Base-by-base conservation (phyloP, 2,888 invertebrate species). In the Conops quadrifasciatus region DNA sequence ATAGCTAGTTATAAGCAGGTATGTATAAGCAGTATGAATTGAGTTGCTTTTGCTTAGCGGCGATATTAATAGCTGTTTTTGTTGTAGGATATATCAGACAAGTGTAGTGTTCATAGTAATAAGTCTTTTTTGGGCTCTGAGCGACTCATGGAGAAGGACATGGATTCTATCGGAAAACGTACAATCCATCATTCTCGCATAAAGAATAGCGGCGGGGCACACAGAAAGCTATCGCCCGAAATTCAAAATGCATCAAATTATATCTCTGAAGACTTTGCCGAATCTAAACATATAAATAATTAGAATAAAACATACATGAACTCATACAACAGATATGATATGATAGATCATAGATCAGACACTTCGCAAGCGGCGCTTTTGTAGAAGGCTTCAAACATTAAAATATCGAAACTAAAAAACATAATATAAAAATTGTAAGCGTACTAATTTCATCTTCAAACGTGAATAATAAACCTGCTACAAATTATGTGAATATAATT, bases 1-100 rank as follows among this genome's bases (percentile, higher is more conserved):
- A 89, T 92, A 78, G 30, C 71, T n/a, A 71, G 71, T 28, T 71
- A 66, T 51, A 71, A 71, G 51, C 71, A 71, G 30, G 71, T 71
- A 71, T 36, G 36, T 71, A 3, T 24, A 9, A 36, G 4, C 36
- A 36, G 4, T 5, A 51, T 19, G 3, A 51, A 9, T 51, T 51
- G n/a, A 21, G 19, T 16, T 16, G 13, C 16, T 4, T 13, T 11
- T 49, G 13, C 5, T 49, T 16, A 49, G 5, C 1, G 16, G 5
- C 1, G 16, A 49, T 16, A 49, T 49, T n/a, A 3, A 49, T n/a
- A 49, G 5, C 5, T 47, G 19, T 21, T 28, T 13, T 47, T 26
- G 56, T 67, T 43, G 2, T 28, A 67, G 67, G 67, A 67, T 19
- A 67, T 56, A 59, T 67, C 36, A 0, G 67, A 67, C 47, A 67